Base-by-base conservation (phyloP, 2,888 invertebrate genomes). In the Colletes collaris region DNA sequence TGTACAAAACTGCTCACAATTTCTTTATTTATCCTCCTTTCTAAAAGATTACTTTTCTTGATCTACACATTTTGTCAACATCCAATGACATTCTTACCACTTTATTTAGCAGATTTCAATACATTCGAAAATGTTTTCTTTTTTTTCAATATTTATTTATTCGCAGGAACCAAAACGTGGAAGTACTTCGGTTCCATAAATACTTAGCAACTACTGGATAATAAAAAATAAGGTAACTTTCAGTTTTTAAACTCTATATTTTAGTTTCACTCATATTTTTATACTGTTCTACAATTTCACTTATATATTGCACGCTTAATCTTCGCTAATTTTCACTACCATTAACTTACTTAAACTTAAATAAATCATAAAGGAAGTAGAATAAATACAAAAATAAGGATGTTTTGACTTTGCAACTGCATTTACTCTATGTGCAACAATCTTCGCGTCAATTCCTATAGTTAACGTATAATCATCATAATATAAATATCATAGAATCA, bases 401-500 rank as follows among this genome's bases (percentile, higher is more conserved):
- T 19, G 59, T 37, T 50, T 35, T 7, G 35, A 11, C 7, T 46
- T 53, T 50, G 37, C 7, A 56, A 37, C 60, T 27, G 13, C 8
- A 69, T 76, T 27, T 68, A 60, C 55, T 64, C 68, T 40, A 4
- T 8, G n/a, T 7, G 40, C 8, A 19, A 10, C 35, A 7, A 66
- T 74, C 60, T 55, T 65, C 19, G 7, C 46, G 63, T 50, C 37
- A 55, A 46, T 49, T 49, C 13, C 13, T 27, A 60, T 35, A 6
- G 10, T 19, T n/a, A 49, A 2, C 49, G 27, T 13, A 56, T 46
- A 73, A 44, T 46, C 44, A 69, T 64, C 59, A 62, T 10, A 65
- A 77, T 49, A 76, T 76, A 76, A 77, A 77, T 77, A 77, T 68
- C 67, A 76, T 58, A 63, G 50, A 77, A 77, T 68, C 67, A 76